Evolutionary conservation across 2,888 invertebrate genomes (phyloP), one percentile per base, ranked within the genome.

Genomic region (Agriopis leucophaearia): DNA sequence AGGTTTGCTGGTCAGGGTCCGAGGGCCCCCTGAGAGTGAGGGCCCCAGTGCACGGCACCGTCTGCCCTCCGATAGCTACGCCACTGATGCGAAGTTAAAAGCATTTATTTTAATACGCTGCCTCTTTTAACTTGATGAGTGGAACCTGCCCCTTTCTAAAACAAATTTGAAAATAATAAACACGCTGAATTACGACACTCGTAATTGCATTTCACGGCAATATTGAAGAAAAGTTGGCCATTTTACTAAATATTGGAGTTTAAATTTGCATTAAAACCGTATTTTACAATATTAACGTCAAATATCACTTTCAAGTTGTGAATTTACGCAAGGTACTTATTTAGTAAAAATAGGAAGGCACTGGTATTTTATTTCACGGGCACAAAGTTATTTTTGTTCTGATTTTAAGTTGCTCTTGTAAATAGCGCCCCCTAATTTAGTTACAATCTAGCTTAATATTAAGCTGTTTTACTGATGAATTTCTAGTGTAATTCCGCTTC

Each of bases 161-260:
- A 80, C 81, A 79, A 83, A 85, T 79, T 85, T 78, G 74, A 78
- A 81, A 82, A 85, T 83, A 79, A 79, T 80, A 85, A 83, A 84
- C 84, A 85, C 69, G 73, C 70, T 76, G 79, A 84, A 80, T 83
- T 79, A 84, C 75, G 81, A 81, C 66, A 61, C 74, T 75, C 76
- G 72, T 82, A 82, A 85, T 84, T 84, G 82, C 79, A 81, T 84
- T 81, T 73, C 75, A 56, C 76, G 72, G 77, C 78, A 75, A 79
- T 77, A 62, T 45, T 75, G 62, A 47, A 57, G 13, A 13, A 38
- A 59, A 62, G 40, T 66, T 62, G 42, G 52, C 47, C 47, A 66
- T 35, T 66, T 52, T 47, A 62, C 38, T 27, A 27, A 62, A 57
- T 40, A 58, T 62, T 60, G 36, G 36, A 66, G 45, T 57, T 58